phyloP scores from a whole-genome alignment of 2,888 invertebrate genomes.

The Trissolcus brochymenae region DNA sequence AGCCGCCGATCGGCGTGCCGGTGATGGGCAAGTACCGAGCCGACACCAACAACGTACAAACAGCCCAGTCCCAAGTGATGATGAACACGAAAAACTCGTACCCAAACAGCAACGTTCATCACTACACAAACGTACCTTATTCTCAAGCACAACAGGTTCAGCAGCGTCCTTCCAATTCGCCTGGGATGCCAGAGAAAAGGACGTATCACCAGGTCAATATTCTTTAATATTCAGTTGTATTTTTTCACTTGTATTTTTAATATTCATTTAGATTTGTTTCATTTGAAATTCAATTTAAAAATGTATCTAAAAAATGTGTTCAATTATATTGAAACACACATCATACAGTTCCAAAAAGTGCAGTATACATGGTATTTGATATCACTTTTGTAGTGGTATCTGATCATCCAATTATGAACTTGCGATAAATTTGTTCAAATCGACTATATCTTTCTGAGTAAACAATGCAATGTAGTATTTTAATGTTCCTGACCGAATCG shows the following conservation, averaged over 20 bases:
- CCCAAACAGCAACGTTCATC: slow-evolving; percentile 75
- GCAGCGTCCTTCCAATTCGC: slow-evolving; percentile 73
- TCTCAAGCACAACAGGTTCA: slow-evolving; percentile 74
- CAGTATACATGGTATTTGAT: too few species aligned
- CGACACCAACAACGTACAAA: slow-evolving; percentile 73
- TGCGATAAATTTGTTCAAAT: too few species aligned
- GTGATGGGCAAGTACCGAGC: slow-evolving; percentile 80
- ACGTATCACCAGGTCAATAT: slow-evolving; percentile 72
- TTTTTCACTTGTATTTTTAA: background rate
- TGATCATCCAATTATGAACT: too few species aligned
- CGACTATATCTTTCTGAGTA: too few species aligned
- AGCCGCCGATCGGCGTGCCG: slow-evolving; percentile 79
- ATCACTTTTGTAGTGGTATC: too few species aligned
- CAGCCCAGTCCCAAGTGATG: slow-evolving; percentile 74
- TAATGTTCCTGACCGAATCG: too few species aligned
- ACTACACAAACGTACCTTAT: slow-evolving; percentile 74
- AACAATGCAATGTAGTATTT: too few species aligned
- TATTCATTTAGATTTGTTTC: background rate
- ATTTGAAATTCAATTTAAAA: background rate
- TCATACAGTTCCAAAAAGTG: too few species aligned
- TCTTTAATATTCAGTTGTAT: slow-evolving; percentile 1
- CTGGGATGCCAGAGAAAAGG: slow-evolving; percentile 74
- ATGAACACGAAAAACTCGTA: slow-evolving; percentile 74
- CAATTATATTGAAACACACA: too few species aligned
- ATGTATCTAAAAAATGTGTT: too few species aligned